Percentiles rank a stretch among this genome's conserved stretches.
Conservation (phyloP, 2,113 vertebrate genomes). For the Cichladusa arquata region DNA sequence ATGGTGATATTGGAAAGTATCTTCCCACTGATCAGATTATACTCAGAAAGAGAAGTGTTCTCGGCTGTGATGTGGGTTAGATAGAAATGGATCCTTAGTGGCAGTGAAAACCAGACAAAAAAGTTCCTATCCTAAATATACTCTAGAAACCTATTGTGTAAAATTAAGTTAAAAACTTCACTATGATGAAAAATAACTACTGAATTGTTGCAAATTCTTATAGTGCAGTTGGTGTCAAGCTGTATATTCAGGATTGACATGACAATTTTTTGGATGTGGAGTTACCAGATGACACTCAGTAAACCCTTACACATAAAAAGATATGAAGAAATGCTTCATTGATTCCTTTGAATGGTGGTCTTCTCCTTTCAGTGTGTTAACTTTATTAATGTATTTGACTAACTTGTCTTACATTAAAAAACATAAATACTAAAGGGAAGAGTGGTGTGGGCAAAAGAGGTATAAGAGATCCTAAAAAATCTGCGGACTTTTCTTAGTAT, state of each 20-base stretch:
- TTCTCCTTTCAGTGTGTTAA: not conserved
- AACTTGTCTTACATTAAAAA: not conserved
- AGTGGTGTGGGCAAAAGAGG: not conserved
- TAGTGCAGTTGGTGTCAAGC: not conserved
- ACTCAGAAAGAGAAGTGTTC: not conserved
- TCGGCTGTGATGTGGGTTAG: not conserved
- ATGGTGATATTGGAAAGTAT: not conserved
- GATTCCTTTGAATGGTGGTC: not conserved
- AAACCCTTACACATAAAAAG: conserved; percentile 25
- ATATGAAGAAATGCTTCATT: not conserved
- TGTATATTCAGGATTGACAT: conserved; percentile 2
- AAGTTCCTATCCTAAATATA: not conserved
- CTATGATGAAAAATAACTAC: not conserved
- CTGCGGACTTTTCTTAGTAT: not conserved
- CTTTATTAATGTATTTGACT: conserved; percentile 33
- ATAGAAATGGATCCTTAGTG: not conserved
- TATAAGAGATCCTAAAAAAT: not conserved
- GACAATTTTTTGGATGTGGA: conserved; percentile 23
- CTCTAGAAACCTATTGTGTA: not conserved
- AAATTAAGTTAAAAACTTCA: not conserved
- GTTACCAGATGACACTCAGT: conserved; percentile 36
- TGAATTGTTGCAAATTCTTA: not conserved
- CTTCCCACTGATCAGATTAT: not conserved
- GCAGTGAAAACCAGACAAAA: not conserved
- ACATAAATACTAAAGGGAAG: not conserved